Evolutionary conservation across 2,888 invertebrate species (phyloP).

Genomic region (Cephus pygmeus): DNA sequence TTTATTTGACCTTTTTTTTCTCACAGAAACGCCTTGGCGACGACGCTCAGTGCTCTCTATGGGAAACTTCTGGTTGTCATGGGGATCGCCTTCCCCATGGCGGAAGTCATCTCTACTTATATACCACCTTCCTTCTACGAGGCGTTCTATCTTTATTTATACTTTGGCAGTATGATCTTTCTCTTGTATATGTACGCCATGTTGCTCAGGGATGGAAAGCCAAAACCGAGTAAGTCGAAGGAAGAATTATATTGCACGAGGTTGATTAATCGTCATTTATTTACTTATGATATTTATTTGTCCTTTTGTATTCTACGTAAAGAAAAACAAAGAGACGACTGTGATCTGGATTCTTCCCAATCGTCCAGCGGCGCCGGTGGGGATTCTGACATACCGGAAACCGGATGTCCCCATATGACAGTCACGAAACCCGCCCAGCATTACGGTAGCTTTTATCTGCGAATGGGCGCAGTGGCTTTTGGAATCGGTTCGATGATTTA

Average conservation of each 20-base stretch:
- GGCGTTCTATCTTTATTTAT: slow-evolving; percentile 88
- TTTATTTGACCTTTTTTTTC: slow-evolving; percentile 8
- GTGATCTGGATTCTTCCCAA: slow-evolving; percentile 62
- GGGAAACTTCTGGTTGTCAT: slow-evolving; percentile 93
- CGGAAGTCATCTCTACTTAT: slow-evolving; percentile 94
- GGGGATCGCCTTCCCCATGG: slow-evolving; percentile 96
- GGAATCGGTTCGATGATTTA: slow-evolving; percentile 98
- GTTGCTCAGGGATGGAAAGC: slow-evolving; percentile 74
- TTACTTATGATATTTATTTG: not conserved
- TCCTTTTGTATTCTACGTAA: not conserved
- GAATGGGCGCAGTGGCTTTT: slow-evolving; percentile 95
- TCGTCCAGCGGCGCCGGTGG: slow-evolving; percentile 61
- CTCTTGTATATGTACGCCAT: slow-evolving; percentile 87
- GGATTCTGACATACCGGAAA: slow-evolving; percentile 58
- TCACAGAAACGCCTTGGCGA: slow-evolving; percentile 86
- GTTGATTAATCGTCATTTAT: not conserved
- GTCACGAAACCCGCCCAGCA: slow-evolving; percentile 75
- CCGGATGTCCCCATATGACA: slow-evolving; percentile 57
- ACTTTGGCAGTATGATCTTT: slow-evolving; percentile 88
- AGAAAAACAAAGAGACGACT: slow-evolving; percentile 61
- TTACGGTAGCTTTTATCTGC: slow-evolving; percentile 91
- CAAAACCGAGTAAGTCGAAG: slow-evolving; percentile 61
- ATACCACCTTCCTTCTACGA: slow-evolving; percentile 95
- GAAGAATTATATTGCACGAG: not conserved
- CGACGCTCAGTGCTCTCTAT: slow-evolving; percentile 91